These are phyloP conservation scores for Odontomachus brunneus DNA, from an alignment of 1,140 invertebrate genomes.

Conservation along the genomic window DNA sequence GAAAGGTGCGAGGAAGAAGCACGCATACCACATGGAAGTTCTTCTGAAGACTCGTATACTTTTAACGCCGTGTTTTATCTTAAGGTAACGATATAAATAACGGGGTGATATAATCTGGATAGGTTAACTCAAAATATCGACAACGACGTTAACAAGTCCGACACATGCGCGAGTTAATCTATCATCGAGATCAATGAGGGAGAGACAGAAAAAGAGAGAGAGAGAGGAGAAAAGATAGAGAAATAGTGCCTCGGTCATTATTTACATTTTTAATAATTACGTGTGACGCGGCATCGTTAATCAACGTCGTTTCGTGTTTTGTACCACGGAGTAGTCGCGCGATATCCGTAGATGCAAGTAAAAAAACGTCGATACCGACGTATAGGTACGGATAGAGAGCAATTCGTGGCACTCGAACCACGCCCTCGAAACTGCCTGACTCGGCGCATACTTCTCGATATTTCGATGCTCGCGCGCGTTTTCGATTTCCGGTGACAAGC, in stretches of 20 bases:
- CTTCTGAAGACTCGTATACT: background rate
- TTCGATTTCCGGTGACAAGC: slow-evolving; percentile 12
- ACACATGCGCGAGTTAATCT: background rate
- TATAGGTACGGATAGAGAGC: background rate
- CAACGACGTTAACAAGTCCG: background rate
- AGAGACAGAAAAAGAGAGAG: too few relatives aligned
- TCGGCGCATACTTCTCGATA: background rate
- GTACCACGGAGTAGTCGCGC: background rate
- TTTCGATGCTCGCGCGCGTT: background rate
- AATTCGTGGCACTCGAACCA: background rate
- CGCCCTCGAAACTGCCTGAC: too few relatives aligned
- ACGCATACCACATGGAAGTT: background rate
- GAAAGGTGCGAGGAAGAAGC: background rate
- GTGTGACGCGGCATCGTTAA: background rate
- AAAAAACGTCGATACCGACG: too few relatives aligned
- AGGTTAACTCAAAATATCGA: slow-evolving; percentile 2
- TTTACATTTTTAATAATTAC: slow-evolving; percentile 16
- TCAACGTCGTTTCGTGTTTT: background rate
- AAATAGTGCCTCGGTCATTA: background rate
- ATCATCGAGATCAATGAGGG: background rate
- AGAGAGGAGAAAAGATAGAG: too few relatives aligned
- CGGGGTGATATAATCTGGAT: background rate
- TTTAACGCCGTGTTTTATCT: slow-evolving; percentile 4
- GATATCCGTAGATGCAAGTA: background rate
- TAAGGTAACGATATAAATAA: slow-evolving; percentile 34